Percentiles rank a stretch among this genome's conserved stretches.
Evolutionary conservation across 2,797 vertebrate genomes (phyloP).

Genomic region (Hephaestus fuliginosus): DNA sequence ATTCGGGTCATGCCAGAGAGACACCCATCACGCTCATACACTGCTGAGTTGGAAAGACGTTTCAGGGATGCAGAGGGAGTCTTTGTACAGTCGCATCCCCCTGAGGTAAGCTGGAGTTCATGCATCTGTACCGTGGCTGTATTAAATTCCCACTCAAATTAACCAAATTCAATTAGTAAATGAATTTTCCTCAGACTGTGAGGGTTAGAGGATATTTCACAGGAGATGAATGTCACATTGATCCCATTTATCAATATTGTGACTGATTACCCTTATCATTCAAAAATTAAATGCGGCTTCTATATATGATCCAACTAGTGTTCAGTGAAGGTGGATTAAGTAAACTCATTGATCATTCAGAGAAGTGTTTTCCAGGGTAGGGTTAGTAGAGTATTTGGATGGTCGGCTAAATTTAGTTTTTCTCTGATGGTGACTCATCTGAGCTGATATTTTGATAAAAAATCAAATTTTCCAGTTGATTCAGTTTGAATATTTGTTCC

Average conservation of each 20-base stretch:
- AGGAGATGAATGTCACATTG: conserved; percentile 45
- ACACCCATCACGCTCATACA: conserved; percentile 83
- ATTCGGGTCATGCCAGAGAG: conserved; percentile 79
- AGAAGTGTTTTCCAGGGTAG: background rate
- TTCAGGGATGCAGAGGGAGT: conserved; percentile 70
- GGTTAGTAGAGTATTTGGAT: background rate
- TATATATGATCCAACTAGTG: background rate
- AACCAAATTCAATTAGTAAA: conserved; percentile 25
- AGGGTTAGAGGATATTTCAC: conserved; percentile 13
- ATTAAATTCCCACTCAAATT: conserved; percentile 9
- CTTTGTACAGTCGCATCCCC: conserved; percentile 70
- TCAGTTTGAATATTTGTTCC: background rate
- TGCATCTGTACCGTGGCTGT: background rate
- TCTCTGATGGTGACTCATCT: background rate
- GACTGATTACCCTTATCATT: conserved; percentile 11
- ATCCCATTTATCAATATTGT: conserved; percentile 46
- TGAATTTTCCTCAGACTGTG: conserved; percentile 14
- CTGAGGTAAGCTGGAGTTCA: conserved; percentile 70
- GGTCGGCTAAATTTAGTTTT: background rate
- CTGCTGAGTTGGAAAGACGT: conserved; percentile 73
- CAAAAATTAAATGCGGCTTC: background rate
- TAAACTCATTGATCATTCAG: background rate
- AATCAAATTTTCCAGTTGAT: conserved; percentile 14
- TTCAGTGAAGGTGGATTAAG: background rate
- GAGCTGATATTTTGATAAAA: conserved; percentile 3